phyloP scores from a whole-genome alignment of 2,113 vertebrate genomes.

The Onychorhynchus coronatus region DNA sequence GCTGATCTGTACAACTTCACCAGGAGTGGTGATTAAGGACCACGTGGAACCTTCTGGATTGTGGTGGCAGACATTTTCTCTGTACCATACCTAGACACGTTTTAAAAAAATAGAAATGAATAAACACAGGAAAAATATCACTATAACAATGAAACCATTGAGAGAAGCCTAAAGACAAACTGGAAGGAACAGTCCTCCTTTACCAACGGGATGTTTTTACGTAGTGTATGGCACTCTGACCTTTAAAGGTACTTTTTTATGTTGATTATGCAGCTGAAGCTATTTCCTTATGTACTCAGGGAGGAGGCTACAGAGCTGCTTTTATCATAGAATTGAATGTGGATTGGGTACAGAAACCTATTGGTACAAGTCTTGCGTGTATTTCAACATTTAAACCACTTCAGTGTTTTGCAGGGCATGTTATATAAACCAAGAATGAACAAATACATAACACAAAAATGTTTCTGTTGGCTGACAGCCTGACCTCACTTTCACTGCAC shows the following conservation, averaged over 20 bases:
- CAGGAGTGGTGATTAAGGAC: constrained; percentile 83
- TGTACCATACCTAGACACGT: constrained; percentile 87
- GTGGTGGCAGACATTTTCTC: constrained; percentile 85
- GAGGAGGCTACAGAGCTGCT: constrained; percentile 20
- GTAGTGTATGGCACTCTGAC: background rate
- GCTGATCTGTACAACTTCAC: constrained; percentile 95
- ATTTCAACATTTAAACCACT: background rate
- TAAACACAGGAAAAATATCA: background rate
- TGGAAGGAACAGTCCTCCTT: background rate
- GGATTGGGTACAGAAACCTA: background rate
- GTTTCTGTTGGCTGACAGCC: background rate
- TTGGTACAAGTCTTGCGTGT: background rate
- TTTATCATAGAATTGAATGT: background rate
- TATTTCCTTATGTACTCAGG: constrained; percentile 47
- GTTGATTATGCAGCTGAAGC: background rate
- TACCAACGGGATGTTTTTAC: background rate
- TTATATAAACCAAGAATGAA: background rate
- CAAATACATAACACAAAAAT: background rate
- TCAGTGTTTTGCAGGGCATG: background rate
- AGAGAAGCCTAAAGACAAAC: background rate
- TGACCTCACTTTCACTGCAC: background rate
- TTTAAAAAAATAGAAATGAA: background rate
- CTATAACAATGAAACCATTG: background rate
- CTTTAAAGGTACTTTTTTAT: constrained; percentile 13
- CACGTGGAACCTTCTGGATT: constrained; percentile 90